Evolutionary conservation across 2,888 invertebrate species (phyloP).

Genomic region (Drosophila borealis): DNA sequence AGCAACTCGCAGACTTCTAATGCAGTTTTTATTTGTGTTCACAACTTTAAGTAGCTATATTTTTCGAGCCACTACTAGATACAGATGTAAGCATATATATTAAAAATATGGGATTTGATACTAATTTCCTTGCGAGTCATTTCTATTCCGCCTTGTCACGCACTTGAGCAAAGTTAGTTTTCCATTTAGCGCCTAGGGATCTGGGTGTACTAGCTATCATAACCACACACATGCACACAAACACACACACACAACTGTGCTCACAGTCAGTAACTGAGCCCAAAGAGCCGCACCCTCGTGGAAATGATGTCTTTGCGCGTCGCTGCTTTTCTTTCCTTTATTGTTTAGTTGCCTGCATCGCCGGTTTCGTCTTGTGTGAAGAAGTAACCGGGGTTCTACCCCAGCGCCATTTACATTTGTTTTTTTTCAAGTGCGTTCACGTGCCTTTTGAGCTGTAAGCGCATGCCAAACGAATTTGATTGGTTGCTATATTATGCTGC

Average conservation of each 20-base stretch:
- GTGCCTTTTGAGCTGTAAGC: slow-evolving; percentile 10
- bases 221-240: neutral
- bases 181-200: slow-evolving; percentile 9
- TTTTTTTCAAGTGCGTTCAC: slow-evolving; percentile 13
- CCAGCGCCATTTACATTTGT: slow-evolving; percentile 17
- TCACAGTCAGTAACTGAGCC: slow-evolving; percentile 3
- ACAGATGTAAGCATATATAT: too few relatives aligned
- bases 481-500: neutral
- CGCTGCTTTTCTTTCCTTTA: slow-evolving; percentile 49
- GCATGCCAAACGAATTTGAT: slow-evolving; percentile 7
- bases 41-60: too few relatives aligned
- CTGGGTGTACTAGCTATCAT: neutral
- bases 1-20: too few relatives aligned
- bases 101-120: neutral
- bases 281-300: slow-evolving; percentile 50
- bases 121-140: neutral
- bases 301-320: slow-evolving; percentile 54
- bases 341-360: slow-evolving; percentile 30
- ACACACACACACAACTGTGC: neutral
- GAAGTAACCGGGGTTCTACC: slow-evolving; percentile 5
- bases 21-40: too few relatives aligned
- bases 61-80: too few relatives aligned
- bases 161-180: slow-evolving; percentile 9
- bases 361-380: slow-evolving; percentile 12
- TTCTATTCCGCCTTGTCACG: slow-evolving; percentile 15